Conservation (phyloP, 2,888 invertebrate species). For the Galeruca laticollis region DNA sequence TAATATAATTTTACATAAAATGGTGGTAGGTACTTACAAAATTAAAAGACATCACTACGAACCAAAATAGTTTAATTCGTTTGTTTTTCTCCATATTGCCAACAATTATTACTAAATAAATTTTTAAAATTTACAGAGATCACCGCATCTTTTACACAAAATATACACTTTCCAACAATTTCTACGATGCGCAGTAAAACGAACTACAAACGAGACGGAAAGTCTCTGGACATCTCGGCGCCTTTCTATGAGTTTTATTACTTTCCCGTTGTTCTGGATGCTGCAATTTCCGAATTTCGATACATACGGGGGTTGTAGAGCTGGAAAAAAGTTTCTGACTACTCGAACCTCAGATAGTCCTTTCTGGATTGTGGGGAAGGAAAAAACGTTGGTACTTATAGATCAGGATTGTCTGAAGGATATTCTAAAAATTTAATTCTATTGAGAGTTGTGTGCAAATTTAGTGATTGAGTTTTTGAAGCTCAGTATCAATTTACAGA, state of each 20-base stretch:
- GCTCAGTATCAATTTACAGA: too few species aligned
- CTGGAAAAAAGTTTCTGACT: too few species aligned
- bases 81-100: constrained; percentile 38
- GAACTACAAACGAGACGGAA: constrained; percentile 26
- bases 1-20: too few species aligned
- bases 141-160: constrained; percentile 23
- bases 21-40: constrained; percentile 59
- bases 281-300: constrained; percentile 12
- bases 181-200: constrained; percentile 23
- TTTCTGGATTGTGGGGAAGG: too few species aligned
- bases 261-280: constrained; percentile 14
- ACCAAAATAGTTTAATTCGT: constrained; percentile 54
- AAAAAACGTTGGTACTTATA: too few species aligned
- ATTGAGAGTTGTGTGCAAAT: too few species aligned
- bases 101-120: constrained; percentile 12
- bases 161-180: constrained; percentile 4
- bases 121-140: not conserved
- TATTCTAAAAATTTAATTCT: too few species aligned
- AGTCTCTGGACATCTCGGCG: constrained; percentile 49
- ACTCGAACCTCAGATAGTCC: too few species aligned
- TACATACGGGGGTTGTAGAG: not conserved
- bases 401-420: too few species aligned
- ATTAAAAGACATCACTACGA: constrained; percentile 57
- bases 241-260: constrained; percentile 24
- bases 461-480: too few species aligned